phyloP scores from a whole-genome alignment of 1,140 invertebrate genomes.

The Lepidostoma basale region DNA sequence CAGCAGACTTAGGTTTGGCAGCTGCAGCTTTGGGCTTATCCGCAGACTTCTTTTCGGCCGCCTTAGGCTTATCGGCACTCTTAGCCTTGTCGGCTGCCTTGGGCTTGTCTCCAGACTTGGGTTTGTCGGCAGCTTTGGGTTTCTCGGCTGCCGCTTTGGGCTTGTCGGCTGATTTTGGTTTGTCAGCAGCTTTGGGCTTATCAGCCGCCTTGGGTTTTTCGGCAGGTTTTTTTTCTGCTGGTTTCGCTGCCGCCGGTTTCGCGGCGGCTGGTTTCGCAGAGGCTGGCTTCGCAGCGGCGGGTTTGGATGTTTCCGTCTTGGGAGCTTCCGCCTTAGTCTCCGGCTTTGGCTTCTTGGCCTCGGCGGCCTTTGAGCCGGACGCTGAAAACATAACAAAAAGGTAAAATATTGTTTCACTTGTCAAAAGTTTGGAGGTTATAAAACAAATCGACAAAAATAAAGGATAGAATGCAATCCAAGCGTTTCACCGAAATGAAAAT shows the following conservation, averaged over 20 bases:
- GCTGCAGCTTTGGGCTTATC: constrained; percentile 61
- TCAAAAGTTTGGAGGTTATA: constrained; percentile 33
- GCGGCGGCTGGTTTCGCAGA: constrained; percentile 59
- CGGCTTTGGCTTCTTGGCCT: constrained; percentile 51
- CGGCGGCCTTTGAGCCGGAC: constrained; percentile 48
- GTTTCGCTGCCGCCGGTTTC: constrained; percentile 59
- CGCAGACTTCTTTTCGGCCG: constrained; percentile 66
- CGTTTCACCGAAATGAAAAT: not conserved
- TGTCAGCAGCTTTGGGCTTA: constrained; percentile 52
- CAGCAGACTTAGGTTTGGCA: constrained; percentile 61
- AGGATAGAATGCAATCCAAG: not conserved
- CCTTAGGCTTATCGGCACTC: constrained; percentile 55
- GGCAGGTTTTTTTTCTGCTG: constrained; percentile 58
- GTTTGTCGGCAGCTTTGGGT: constrained; percentile 55
- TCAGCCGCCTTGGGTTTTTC: constrained; percentile 59
- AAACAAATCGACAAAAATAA: not conserved
- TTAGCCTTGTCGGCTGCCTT: constrained; percentile 58
- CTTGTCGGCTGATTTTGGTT: constrained; percentile 60
- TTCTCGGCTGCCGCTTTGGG: constrained; percentile 61
- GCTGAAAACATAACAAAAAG: constrained; percentile 35
- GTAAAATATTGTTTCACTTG: not conserved
- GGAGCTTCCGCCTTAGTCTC: constrained; percentile 51
- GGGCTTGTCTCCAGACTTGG: constrained; percentile 54
- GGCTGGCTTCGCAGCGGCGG: constrained; percentile 56
- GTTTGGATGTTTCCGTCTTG: constrained; percentile 53